These are phyloP conservation scores for Pseudochirops cupreus DNA, from an alignment of 2,797 vertebrate species.

Conservation along the genomic window DNA sequence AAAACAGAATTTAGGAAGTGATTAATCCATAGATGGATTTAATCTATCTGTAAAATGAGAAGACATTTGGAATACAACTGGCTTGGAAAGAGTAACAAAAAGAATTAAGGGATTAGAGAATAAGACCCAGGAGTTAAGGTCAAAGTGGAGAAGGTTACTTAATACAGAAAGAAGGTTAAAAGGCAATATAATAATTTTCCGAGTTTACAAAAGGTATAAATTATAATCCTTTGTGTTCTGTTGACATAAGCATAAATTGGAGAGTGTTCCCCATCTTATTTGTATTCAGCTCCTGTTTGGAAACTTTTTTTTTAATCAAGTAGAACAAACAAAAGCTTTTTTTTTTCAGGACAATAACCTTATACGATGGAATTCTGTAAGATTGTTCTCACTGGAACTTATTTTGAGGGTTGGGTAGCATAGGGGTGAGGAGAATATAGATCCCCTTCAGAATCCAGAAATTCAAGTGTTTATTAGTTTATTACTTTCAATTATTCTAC, in stretches of 20 bases:
- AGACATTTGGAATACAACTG: neutral
- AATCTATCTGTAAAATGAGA: slow-evolving; percentile 28
- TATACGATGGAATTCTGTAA: slow-evolving; percentile 61
- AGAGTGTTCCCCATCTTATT: neutral
- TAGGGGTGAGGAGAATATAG: neutral
- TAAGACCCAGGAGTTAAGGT: slow-evolving; percentile 29
- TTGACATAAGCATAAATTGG: slow-evolving; percentile 33
- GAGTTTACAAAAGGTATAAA: slow-evolving; percentile 47
- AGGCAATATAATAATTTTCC: slow-evolving; percentile 15
- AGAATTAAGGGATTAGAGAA: slow-evolving; percentile 44
- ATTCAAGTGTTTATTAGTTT: neutral
- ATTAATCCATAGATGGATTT: slow-evolving; percentile 56
- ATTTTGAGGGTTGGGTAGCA: neutral
- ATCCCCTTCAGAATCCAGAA: neutral
- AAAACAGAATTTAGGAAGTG: slow-evolving; percentile 31
- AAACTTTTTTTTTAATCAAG: slow-evolving; percentile 48
- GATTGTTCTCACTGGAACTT: neutral
- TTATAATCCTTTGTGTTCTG: neutral
- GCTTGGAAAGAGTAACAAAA: slow-evolving; percentile 30
- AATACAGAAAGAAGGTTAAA: slow-evolving; percentile 31
- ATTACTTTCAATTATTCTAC: neutral
- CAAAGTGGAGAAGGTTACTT: slow-evolving; percentile 27
- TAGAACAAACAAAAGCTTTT: slow-evolving; percentile 37
- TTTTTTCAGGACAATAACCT: slow-evolving; percentile 20
- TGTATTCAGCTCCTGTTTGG: neutral